Percentiles rank a stretch among this genome's conserved stretches.
phyloP scores from a whole-genome alignment of 2,797 vertebrate species.

The Melanotaenia nigrans region DNA sequence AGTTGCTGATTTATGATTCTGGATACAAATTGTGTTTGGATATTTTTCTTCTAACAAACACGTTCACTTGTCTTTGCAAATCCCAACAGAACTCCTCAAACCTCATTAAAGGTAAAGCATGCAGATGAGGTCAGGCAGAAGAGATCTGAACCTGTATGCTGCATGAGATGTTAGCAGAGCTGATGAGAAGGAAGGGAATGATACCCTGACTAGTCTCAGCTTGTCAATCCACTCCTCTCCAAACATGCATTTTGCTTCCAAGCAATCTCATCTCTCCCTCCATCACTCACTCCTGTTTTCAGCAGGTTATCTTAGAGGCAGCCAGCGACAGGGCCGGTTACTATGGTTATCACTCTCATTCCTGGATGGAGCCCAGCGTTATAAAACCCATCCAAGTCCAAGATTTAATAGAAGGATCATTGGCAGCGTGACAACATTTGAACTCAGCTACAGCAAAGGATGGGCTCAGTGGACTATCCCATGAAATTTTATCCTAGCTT shows the following conservation, averaged over 20 bases:
- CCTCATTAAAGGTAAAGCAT: constrained; percentile 41
- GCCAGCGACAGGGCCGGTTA: constrained; percentile 48
- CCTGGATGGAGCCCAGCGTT: constrained; percentile 68
- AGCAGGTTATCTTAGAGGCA: constrained; percentile 67
- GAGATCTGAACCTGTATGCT: constrained; percentile 33
- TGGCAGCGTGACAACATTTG: constrained; percentile 52
- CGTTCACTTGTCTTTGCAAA: constrained; percentile 40
- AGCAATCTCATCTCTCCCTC: constrained; percentile 61
- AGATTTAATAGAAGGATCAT: constrained; percentile 59
- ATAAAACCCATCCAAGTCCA: constrained; percentile 70
- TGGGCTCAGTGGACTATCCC: constrained; percentile 23
- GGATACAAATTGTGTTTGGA: constrained; percentile 49
- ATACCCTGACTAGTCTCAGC: constrained; percentile 39
- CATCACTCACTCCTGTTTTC: constrained; percentile 66
- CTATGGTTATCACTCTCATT: constrained; percentile 57
- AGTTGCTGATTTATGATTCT: constrained; percentile 64
- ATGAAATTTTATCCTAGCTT: constrained; percentile 31
- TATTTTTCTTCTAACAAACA: constrained; percentile 42
- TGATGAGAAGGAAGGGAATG: constrained; percentile 42
- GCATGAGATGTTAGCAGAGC: constrained; percentile 42
- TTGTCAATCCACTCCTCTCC: constrained; percentile 63
- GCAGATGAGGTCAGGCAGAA: constrained; percentile 2
- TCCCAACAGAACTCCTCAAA: constrained; percentile 42
- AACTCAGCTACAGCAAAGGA: constrained; percentile 39
- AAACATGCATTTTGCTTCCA: constrained; percentile 61